These are phyloP conservation scores for Bubalus kerabau DNA, from an alignment of 2,113 vertebrate genomes.

Conservation along the genomic window DNA sequence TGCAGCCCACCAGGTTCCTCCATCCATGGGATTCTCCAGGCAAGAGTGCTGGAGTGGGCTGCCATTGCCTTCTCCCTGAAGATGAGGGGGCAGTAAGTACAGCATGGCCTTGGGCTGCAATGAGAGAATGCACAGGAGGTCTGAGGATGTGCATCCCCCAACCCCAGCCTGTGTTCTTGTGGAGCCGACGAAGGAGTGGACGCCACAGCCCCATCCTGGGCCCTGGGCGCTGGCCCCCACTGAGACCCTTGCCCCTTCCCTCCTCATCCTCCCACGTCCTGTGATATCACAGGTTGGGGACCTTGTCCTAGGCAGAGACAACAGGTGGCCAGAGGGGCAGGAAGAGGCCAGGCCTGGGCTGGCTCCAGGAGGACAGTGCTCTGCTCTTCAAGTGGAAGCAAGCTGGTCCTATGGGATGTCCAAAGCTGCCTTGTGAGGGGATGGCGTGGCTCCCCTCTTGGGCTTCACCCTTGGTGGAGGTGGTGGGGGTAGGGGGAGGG, in stretches of 20 bases:
- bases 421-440: neutral
- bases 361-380: neutral
- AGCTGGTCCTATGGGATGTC: neutral
- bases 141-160: neutral
- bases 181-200: rapidly evolving
- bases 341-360: neutral
- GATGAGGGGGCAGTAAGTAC: rapidly evolving
- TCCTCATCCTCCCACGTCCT: rapidly evolving
- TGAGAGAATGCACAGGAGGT: rapidly evolving
- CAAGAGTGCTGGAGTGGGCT: too few species aligned
- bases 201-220: too few species aligned
- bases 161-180: neutral
- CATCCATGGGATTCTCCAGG: too few species aligned
- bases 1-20: too few species aligned
- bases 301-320: neutral
- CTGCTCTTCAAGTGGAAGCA: neutral
- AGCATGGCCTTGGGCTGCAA: neutral
- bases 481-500: rapidly evolving
- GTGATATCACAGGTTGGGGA: too few species aligned
- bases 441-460: rapidly evolving
- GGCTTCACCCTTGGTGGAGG: neutral
- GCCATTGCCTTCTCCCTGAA: neutral
- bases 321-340: neutral
- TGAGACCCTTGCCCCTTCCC: neutral
- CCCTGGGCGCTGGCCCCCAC: rapidly evolving